These are phyloP conservation scores for Malacoraja senta DNA, from an alignment of 2,797 vertebrate species.

Conservation along the genomic window DNA sequence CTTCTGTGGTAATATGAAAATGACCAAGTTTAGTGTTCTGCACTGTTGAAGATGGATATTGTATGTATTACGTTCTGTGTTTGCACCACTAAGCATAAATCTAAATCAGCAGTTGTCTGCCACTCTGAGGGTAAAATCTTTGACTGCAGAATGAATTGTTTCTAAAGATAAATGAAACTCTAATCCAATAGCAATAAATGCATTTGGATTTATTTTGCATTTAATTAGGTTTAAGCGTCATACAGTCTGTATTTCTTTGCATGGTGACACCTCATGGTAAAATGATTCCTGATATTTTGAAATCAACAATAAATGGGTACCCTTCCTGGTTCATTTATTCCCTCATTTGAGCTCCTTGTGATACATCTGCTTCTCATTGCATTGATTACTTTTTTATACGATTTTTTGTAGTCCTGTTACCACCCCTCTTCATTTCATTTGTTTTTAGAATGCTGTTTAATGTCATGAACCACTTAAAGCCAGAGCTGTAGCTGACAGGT, in stretches of 20 bases:
- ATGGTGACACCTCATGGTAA: background rate
- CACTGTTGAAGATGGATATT: background rate
- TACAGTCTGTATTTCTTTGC: background rate
- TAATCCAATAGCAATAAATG: background rate
- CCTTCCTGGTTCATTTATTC: conserved; percentile 27
- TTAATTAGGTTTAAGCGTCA: background rate
- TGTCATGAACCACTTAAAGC: conserved; percentile 11
- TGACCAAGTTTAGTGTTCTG: background rate
- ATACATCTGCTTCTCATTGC: conserved; percentile 36
- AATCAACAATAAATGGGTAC: conserved; percentile 28
- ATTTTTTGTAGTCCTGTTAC: conserved; percentile 20
- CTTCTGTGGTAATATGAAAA: background rate
- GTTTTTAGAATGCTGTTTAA: conserved; percentile 30
- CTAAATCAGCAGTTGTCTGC: background rate
- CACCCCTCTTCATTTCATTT: conserved; percentile 34
- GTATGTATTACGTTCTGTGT: background rate
- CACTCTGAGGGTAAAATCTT: background rate
- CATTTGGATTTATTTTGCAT: too few relatives aligned
- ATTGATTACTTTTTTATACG: conserved; percentile 13
- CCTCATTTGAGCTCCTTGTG: conserved; percentile 18
- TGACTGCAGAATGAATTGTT: background rate
- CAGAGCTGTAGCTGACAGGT: conserved; percentile 32
- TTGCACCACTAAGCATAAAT: background rate
- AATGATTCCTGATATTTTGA: background rate
- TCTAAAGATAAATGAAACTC: background rate